Base-by-base conservation (phyloP, 2,797 vertebrate genomes). In the Brachymystax lenok region DNA sequence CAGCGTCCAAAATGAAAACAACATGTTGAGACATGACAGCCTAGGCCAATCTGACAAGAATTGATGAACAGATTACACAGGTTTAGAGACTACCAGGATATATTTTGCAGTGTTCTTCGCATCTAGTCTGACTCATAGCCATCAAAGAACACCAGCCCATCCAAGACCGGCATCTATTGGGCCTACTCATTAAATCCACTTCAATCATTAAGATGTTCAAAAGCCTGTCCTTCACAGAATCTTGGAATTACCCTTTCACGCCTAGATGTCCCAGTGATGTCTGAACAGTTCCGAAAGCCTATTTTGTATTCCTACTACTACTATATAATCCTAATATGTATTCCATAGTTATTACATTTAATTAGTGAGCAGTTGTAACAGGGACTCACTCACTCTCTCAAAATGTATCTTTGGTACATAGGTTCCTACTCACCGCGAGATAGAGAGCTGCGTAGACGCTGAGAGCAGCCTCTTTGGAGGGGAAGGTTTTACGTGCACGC, bases 401-500 rank as follows among this genome's bases (percentile, higher is more conserved):
- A 46, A 8, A 46, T 46, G 40, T 46, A 46, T 46, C 40, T 46
- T 13, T 13, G 10, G 40, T 46, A 12, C 40, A 12, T 13, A 13
- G 33, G 24, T 72, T 6, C 17, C 71, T 91, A 96, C 97, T 98
- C 93, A 99, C 98, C 30, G 97, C 96, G 87, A 99, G 93, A 91
- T 99, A 99, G 89, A 98, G 94, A 0, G 98, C 97, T 33, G 96
- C 96, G 66, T 99, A 99, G 76, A 97, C 75, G 0, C 98, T 99
- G 84, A 99, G 96, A 0, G 97, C 98, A 0, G 98, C 98, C 91
- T 99, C 98, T 95, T 99, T 99, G 87, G 97, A 99, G 19, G 98
- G 98, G 84, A 99, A 99, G 69, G 97, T 98, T 88, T 99, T 99
- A 84, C 98, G 96, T 40, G 97, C 98, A 56, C 94, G 94, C 83